Conservation (phyloP, 1,140 invertebrate genomes). For the Bombus ignitus region DNA sequence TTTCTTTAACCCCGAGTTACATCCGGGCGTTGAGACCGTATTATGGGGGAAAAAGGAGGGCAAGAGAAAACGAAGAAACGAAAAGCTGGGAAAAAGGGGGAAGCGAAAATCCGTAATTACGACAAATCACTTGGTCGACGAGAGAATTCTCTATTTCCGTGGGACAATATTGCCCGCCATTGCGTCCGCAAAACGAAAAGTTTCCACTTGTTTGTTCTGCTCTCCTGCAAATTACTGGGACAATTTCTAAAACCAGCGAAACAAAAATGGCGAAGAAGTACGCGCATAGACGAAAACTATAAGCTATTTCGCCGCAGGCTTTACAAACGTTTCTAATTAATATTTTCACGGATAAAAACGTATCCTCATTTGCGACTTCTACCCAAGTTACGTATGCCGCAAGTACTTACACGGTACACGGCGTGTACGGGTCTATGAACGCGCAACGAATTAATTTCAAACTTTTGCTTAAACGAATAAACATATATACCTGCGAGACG, state of each 20-base stretch:
- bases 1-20: conserved; percentile 8
- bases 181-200: conserved; percentile 38
- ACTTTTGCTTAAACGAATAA: conserved; percentile 35
- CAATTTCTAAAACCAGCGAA: conserved; percentile 15
- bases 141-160: conserved; percentile 66
- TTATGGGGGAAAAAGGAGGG: not conserved
- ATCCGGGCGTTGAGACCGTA: not conserved
- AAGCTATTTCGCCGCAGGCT: conserved; percentile 9
- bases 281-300: conserved; percentile 17
- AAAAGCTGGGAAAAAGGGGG: conserved; percentile 4
- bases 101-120: conserved; percentile 72
- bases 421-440: not conserved
- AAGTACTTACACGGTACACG: not conserved
- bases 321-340: conserved; percentile 39
- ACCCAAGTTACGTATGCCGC: not conserved
- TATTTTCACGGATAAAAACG: conserved; percentile 32
- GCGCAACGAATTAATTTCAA: conserved; percentile 41
- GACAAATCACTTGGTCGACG: conserved; percentile 68
- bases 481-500: not conserved
- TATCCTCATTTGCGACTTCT: not conserved
- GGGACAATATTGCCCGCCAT: conserved; percentile 62
- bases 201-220: conserved; percentile 44
- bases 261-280: not conserved
- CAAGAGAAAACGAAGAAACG: not conserved
- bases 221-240: conserved; percentile 47